phyloP scores from a whole-genome alignment of 2,888 invertebrate genomes.

The Tetragonisca angustula region DNA sequence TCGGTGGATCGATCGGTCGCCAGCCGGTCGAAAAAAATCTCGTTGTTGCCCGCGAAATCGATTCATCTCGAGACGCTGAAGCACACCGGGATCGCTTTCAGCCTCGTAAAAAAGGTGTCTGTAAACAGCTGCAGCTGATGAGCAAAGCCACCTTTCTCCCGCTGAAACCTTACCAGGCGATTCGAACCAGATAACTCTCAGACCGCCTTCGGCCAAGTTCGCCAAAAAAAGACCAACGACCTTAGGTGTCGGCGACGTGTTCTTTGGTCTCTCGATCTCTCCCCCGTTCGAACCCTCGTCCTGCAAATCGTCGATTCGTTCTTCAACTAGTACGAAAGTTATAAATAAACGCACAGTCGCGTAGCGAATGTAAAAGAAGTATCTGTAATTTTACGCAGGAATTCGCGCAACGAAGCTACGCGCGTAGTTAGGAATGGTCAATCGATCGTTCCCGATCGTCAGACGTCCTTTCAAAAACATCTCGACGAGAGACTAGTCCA shows the following conservation, averaged over 20 bases:
- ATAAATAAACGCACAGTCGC: no score
- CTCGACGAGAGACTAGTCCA: background rate
- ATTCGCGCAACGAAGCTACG: no score
- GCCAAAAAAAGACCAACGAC: background rate
- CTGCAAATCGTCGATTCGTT: no score
- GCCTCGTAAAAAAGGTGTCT: conserved; percentile 27
- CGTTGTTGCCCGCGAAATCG: conserved; percentile 39
- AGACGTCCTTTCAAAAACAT: background rate
- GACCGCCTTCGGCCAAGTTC: conserved; percentile 30
- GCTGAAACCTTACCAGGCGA: conserved; percentile 40
- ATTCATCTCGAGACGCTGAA: conserved; percentile 13
- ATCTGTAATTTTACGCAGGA: no score
- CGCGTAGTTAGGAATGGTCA: no score
- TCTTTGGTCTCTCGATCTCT: background rate
- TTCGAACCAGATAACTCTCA: conserved; percentile 29
- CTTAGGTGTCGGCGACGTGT: conserved; percentile 8
- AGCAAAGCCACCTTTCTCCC: conserved; percentile 19
- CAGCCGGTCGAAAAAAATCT: conserved; percentile 4
- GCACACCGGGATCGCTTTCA: conserved; percentile 25
- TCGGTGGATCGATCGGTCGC: conserved; percentile 4
- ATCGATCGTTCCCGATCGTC: conserved; percentile 17
- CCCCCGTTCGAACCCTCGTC: background rate
- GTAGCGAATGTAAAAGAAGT: no score
- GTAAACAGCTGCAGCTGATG: conserved; percentile 42
- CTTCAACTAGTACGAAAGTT: no score